Conservation (phyloP, 2,888 invertebrate species). For the Cataglyphis altisquamis region DNA sequence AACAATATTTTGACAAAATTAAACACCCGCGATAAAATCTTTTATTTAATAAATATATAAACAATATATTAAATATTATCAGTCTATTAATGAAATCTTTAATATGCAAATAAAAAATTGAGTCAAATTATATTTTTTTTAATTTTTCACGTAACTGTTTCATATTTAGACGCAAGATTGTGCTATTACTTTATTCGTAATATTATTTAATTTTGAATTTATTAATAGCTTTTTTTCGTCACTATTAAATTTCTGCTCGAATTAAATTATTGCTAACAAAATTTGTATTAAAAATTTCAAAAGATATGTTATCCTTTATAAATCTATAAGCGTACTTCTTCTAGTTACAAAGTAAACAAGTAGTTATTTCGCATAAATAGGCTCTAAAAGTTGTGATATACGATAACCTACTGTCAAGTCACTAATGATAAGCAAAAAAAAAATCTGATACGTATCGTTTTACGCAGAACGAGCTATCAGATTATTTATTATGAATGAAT, state of each 20-base stretch:
- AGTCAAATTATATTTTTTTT: constrained; percentile 7
- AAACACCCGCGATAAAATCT: background rate
- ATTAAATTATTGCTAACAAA: background rate
- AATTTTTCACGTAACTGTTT: background rate
- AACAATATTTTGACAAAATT: background rate
- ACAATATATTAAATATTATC: background rate
- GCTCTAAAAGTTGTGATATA: constrained; percentile 49
- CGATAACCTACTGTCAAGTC: constrained; percentile 68
- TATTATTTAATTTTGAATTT: background rate
- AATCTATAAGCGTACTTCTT: background rate
- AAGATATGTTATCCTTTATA: background rate
- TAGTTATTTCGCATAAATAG: constrained; percentile 49
- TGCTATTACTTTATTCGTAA: background rate
- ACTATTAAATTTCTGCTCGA: constrained; percentile 1
- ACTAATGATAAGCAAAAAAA: constrained; percentile 62
- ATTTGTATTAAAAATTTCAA: background rate
- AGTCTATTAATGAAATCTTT: background rate
- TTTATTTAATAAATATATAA: background rate
- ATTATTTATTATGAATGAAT: constrained; percentile 49
- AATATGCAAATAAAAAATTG: background rate
- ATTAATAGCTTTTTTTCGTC: background rate
- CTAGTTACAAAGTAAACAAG: constrained; percentile 53
- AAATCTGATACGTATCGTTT: constrained; percentile 63
- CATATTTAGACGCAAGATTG: background rate
- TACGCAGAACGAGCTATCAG: constrained; percentile 50